A percentile compares a stretch with the other conserved stretches of the same genome.
Conservation (phyloP, 1,140 invertebrate species). For the Rhagoletis zephyria region DNA sequence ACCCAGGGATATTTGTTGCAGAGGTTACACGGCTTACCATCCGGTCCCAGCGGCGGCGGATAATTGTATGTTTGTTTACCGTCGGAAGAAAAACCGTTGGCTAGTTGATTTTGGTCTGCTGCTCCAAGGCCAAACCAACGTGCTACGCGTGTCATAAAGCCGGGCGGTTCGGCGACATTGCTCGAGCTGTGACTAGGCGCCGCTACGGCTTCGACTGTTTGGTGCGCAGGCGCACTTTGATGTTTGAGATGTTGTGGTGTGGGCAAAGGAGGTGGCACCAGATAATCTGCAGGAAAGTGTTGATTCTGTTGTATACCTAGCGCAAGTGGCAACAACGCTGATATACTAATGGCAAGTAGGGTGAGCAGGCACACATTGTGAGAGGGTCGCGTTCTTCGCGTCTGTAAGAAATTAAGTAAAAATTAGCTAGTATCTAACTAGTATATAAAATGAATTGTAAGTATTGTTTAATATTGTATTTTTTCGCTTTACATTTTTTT, state of each 20-base stretch:
- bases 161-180: conserved; percentile 53
- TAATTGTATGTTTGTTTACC: conserved; percentile 62
- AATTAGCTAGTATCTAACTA: too few relatives aligned
- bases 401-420: too few relatives aligned
- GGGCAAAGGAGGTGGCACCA: conserved; percentile 66
- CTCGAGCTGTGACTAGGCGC: background rate
- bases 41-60: conserved; percentile 55
- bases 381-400: background rate
- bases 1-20: conserved; percentile 86
- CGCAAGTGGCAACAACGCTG: background rate
- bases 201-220: conserved; percentile 50
- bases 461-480: too few relatives aligned
- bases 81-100: conserved; percentile 7
- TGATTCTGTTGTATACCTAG: background rate
- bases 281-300: conserved; percentile 63
- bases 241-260: conserved; percentile 56
- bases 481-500: too few relatives aligned
- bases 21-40: conserved; percentile 77
- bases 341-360: background rate
- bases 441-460: too few relatives aligned
- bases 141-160: conserved; percentile 69
- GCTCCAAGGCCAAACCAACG: conserved; percentile 68
- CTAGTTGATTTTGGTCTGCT: conserved; percentile 59
- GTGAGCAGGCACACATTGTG: background rate
- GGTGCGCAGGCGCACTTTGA: conserved; percentile 33